phyloP scores from a whole-genome alignment of 35 echinoderm and acorn worm species.

The Heliocidaris tuberculata region DNA sequence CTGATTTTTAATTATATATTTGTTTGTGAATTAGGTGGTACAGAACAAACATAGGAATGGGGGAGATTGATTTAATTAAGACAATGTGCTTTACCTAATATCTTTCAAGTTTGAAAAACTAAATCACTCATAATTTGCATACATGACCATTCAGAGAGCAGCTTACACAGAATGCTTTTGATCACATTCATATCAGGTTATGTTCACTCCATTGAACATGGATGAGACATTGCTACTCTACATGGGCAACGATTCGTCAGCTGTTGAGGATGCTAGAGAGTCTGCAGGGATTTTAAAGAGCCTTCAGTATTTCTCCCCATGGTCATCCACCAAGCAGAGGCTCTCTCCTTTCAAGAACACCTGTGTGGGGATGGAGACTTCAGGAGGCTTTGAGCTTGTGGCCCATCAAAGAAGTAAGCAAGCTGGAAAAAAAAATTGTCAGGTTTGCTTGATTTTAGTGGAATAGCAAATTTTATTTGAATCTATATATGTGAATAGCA shows the following conservation, averaged over 20 bases:
- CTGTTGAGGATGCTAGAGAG: background rate
- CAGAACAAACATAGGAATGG: too few relatives aligned
- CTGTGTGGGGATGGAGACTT: slow-evolving; percentile 65
- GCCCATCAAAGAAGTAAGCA: slow-evolving; percentile 53
- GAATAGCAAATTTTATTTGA: too few relatives aligned
- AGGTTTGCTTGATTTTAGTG: too few relatives aligned
- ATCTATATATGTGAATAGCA: background rate
- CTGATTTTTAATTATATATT: too few relatives aligned
- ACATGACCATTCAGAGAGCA: too few relatives aligned
- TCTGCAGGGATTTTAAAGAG: slow-evolving; percentile 20
- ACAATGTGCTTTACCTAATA: too few relatives aligned
- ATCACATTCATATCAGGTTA: slow-evolving; percentile 36
- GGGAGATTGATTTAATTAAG: too few relatives aligned
- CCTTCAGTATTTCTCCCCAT: slow-evolving; percentile 40
- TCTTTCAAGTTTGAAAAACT: too few relatives aligned
- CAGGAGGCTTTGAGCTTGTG: slow-evolving; percentile 20
- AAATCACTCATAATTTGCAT: too few relatives aligned
- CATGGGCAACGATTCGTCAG: slow-evolving; percentile 45
- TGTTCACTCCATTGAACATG: slow-evolving; percentile 16
- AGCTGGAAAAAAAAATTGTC: background rate
- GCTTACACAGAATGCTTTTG: too few relatives aligned
- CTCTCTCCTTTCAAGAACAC: slow-evolving; percentile 67
- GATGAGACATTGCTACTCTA: slow-evolving; percentile 16
- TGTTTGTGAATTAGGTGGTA: too few relatives aligned
- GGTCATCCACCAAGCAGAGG: slow-evolving; percentile 42